Percentiles rank a stretch among this genome's conserved stretches.
These are phyloP conservation scores for Aphaenogaster floridana DNA, from an alignment of 1,140 invertebrate species.

Conservation along the genomic window DNA sequence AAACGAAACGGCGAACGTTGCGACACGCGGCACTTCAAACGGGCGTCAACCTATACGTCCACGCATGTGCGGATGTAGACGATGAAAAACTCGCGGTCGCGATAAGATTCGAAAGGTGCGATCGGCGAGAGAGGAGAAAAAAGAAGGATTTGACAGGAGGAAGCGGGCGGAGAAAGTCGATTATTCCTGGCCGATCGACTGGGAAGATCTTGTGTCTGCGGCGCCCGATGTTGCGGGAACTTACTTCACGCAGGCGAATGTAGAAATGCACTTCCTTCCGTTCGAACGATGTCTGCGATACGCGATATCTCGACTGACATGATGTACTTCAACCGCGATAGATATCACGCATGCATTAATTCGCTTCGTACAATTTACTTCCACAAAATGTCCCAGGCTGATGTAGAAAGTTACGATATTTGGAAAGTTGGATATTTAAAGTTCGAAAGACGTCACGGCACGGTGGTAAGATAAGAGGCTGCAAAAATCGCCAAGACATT, in stretches of 20 bases:
- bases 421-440: neutral
- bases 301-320: neutral
- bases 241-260: constrained; percentile 23
- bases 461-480: neutral
- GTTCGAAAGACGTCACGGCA: neutral
- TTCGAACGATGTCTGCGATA: constrained; percentile 17
- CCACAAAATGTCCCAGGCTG: neutral
- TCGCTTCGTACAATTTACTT: neutral
- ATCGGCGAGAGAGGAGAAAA: constrained; percentile 64
- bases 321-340: constrained; percentile 8
- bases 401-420: constrained; percentile 26
- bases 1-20: constrained; percentile 31
- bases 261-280: constrained; percentile 49
- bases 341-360: constrained; percentile 43
- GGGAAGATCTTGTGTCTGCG: constrained; percentile 27
- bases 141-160: constrained; percentile 65
- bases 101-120: constrained; percentile 72
- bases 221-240: constrained; percentile 26
- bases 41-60: neutral
- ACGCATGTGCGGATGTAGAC: neutral
- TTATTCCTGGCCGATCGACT: constrained; percentile 51
- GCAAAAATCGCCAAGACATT: neutral
- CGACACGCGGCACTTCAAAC: constrained; percentile 38
- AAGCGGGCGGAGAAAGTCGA: constrained; percentile 70
- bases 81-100: constrained; percentile 55